These are phyloP conservation scores for Phenganax subtilis DNA, from an alignment of 92 coral and sea anemone species.

Conservation along the genomic window DNA sequence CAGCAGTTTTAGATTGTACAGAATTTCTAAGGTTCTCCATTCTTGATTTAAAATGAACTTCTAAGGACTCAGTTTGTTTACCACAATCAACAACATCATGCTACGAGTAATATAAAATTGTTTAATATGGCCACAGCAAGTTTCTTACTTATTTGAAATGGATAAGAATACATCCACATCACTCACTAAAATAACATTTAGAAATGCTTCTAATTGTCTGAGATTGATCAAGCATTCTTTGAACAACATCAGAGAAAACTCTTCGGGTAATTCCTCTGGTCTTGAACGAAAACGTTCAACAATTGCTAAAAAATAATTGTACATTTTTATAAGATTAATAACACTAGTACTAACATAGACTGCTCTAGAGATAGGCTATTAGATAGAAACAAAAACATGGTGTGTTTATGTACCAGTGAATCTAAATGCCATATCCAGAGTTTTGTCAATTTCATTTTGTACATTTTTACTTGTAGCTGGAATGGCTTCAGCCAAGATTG, in stretches of 20 bases:
- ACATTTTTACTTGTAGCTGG: conserved; percentile 97
- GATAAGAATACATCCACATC: background rate
- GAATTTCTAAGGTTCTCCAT: conserved; percentile 84
- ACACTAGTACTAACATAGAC: no score
- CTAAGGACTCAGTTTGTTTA: conserved; percentile 82
- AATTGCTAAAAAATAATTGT: conserved; percentile 47
- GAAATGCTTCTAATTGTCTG: conserved; percentile 92
- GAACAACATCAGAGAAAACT: conserved; percentile 42
- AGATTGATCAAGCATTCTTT: conserved; percentile 87
- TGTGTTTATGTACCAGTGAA: conserved; percentile 61
- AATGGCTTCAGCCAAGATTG: conserved; percentile 88
- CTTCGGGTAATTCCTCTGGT: conserved; percentile 56
- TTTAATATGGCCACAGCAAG: background rate
- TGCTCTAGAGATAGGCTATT: background rate
- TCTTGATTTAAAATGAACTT: conserved; percentile 81
- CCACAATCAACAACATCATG: conserved; percentile 96
- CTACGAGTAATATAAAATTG: conserved; percentile 36
- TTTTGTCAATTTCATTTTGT: conserved; percentile 70
- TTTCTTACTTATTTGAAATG: background rate
- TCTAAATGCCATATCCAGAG: conserved; percentile 66
- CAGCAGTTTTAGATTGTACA: conserved; percentile 97
- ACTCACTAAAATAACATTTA: conserved; percentile 78
- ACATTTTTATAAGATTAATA: background rate
- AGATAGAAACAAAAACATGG: background rate
- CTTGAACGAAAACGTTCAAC: conserved; percentile 42